A percentile compares a stretch with the other conserved stretches of the same genome.
Evolutionary conservation across 2,888 invertebrate genomes (phyloP).

Genomic region (Conistra vaccinii): DNA sequence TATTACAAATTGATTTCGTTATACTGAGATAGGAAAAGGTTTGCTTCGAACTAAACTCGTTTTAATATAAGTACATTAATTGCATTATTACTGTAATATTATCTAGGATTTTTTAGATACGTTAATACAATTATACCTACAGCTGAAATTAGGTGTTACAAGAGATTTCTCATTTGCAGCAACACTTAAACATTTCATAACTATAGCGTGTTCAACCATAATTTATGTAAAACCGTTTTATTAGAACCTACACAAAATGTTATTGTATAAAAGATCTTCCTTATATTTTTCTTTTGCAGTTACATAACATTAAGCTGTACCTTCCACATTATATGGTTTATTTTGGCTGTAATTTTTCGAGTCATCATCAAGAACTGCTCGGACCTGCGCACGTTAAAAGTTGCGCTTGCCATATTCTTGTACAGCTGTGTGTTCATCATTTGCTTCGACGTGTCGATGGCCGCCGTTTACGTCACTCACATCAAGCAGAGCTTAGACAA

Average conservation of each 20-base stretch:
- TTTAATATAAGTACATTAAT: slow-evolving; percentile 10
- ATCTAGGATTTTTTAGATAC: not conserved
- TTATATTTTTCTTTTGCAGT: slow-evolving; percentile 68
- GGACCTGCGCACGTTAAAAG: slow-evolving; percentile 64
- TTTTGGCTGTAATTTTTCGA: slow-evolving; percentile 69
- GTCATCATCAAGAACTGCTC: slow-evolving; percentile 60
- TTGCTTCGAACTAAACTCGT: not conserved
- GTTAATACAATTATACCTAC: not conserved
- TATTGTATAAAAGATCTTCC: not conserved
- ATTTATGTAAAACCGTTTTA: not conserved
- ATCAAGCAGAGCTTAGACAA: slow-evolving; percentile 83
- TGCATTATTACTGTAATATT: not conserved
- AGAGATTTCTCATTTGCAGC: not conserved
- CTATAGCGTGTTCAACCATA: too few species aligned
- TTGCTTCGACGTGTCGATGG: slow-evolving; percentile 83
- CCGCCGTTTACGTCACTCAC: slow-evolving; percentile 80
- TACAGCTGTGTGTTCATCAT: slow-evolving; percentile 70
- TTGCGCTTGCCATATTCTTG: slow-evolving; percentile 70
- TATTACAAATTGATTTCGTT: slow-evolving; percentile 46
- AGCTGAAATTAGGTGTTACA: not conserved
- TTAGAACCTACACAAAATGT: not conserved
- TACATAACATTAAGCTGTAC: slow-evolving; percentile 75
- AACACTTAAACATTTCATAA: not conserved
- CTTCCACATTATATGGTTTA: slow-evolving; percentile 78
- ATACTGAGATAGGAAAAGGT: slow-evolving; percentile 32